A percentile compares a stretch with the other conserved stretches of the same genome.
These are phyloP conservation scores for Dolichallabes microphthalmus DNA, from an alignment of 2,113 vertebrate species.

Conservation along the genomic window DNA sequence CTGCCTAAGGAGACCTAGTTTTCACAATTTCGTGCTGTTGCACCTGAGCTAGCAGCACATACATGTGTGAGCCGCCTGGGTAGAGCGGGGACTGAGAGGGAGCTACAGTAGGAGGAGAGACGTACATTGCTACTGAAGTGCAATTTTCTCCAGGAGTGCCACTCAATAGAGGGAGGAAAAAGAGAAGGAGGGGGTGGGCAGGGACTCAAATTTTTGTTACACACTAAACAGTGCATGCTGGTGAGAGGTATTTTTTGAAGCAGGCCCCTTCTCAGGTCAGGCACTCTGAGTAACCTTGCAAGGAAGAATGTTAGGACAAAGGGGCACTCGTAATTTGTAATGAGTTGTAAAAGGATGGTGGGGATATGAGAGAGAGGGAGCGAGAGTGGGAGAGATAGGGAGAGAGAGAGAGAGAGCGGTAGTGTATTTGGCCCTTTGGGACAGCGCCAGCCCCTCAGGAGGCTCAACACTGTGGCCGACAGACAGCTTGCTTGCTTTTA, in stretches of 20 bases:
- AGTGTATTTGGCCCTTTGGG: neutral
- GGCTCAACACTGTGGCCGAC: slow-evolving; percentile 32
- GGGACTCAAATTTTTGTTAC: slow-evolving; percentile 27
- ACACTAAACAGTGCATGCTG: slow-evolving; percentile 20
- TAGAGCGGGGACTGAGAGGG: neutral
- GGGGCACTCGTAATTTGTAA: slow-evolving; percentile 57
- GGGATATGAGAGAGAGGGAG: neutral
- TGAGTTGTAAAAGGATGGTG: slow-evolving; percentile 36
- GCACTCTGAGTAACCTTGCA: slow-evolving; percentile 20
- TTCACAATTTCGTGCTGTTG: slow-evolving; percentile 5
- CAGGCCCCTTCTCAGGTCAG: slow-evolving; percentile 29
- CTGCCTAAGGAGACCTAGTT: slow-evolving; percentile 4
- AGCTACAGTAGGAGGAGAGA: slow-evolving; percentile 9
- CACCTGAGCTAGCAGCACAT: neutral
- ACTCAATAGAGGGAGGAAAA: slow-evolving; percentile 45
- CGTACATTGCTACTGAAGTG: slow-evolving; percentile 35
- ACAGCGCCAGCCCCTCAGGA: slow-evolving; percentile 47
- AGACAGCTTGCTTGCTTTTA: slow-evolving; percentile 42
- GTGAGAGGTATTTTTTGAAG: slow-evolving; percentile 21
- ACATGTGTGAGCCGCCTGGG: slow-evolving; percentile 2
- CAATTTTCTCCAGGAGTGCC: slow-evolving; percentile 44
- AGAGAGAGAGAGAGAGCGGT: slow-evolving; percentile 55
- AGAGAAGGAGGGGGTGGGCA: slow-evolving; percentile 31
- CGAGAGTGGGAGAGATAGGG: slow-evolving; percentile 38
- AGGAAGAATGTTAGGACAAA: slow-evolving; percentile 4